phyloP scores from a whole-genome alignment of 2,797 vertebrate genomes.

The Hephaestus fuliginosus region DNA sequence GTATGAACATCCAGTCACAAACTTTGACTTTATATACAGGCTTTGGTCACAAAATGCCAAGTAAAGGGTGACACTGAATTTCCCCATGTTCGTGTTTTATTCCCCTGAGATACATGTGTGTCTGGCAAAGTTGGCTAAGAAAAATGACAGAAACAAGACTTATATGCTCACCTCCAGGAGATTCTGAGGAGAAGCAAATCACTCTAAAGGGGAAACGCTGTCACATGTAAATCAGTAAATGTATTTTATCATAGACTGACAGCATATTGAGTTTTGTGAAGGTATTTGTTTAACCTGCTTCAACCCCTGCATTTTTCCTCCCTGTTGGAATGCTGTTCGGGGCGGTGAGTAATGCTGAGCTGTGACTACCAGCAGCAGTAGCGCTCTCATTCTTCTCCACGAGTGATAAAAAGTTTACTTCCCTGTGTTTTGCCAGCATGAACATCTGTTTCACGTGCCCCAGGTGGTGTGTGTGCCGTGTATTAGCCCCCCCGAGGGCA shows the following conservation, averaged over 20 bases:
- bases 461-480: slow-evolving; percentile 1
- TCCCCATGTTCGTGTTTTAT: neutral
- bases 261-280: neutral
- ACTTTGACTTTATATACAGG: too few relatives aligned
- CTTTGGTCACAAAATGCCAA: too few relatives aligned
- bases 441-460: slow-evolving; percentile 11
- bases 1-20: neutral
- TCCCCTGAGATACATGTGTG: neutral
- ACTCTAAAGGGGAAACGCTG: neutral
- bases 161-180: neutral
- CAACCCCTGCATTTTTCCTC: neutral
- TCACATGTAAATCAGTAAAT: neutral
- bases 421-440: neutral
- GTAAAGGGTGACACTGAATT: neutral
- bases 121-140: neutral
- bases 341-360: neutral
- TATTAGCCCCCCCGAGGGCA: slow-evolving; percentile 7
- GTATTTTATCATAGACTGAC: neutral
- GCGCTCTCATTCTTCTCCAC: neutral
- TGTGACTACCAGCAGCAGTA: neutral
- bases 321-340: neutral
- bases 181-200: neutral
- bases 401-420: neutral
- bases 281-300: neutral
- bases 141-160: too few relatives aligned